Base-by-base conservation (phyloP, 2,888 invertebrate species). In the Phaonia tiefii region DNA sequence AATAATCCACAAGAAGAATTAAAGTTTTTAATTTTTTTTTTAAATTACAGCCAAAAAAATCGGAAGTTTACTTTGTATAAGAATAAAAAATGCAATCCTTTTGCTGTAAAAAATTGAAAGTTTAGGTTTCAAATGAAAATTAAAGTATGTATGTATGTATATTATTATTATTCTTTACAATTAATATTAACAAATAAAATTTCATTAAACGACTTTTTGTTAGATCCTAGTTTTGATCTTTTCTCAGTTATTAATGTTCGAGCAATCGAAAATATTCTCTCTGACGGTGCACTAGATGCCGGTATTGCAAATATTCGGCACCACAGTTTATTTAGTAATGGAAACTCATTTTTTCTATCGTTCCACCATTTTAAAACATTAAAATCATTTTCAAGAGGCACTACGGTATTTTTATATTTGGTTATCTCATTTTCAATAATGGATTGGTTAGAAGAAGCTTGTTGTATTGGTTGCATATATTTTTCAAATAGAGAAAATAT, bases 351-450 rank as follows among this genome's bases (percentile, higher is more conserved):
- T 69, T 75, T 58, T 4, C 39, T 58, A 11, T 69, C 49, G 22
- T 75, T 15, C 69, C 69, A 75, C 75, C 75, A 69, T 25, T 75
- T 60, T 37, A 75, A 75, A 60, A 75, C 37, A 75, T 75, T 69
- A 51, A 75, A 75, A 37, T 75, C 69, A 51, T 75, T 31, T 37
- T 75, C 22, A n/a, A 75, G 39, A 39, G 39, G 17, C 49, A 75
- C 69, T 37, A n/a, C 25, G 22, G 69, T 69, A 49, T 69, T 75
- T 69, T 75, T 37, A 49, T 75, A 75, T 60, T 69, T 75, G 11
- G 17, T 60, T 60, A 75, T 60, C 37, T 75, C 69, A 31, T 37
- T 75, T 60, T 75, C 75, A 22, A 69, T 69, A 54, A 20, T 66
- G 25, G 39, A 72, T 25, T 42, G 26, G 54, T 42, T 66, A 54